Base-by-base conservation (phyloP, 2,113 vertebrate species). In the Vombatus ursinus region DNA sequence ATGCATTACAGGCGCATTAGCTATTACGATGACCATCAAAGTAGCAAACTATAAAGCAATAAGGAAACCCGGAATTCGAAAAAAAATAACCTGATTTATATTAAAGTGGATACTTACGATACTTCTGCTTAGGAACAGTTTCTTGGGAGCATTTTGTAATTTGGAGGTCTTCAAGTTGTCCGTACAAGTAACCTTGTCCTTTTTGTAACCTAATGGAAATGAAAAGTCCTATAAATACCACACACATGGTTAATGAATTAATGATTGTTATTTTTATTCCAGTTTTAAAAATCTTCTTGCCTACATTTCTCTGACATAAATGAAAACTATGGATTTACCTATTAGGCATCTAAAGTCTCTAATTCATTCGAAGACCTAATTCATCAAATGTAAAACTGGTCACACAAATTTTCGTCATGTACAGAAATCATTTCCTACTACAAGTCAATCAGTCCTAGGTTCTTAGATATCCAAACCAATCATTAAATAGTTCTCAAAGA, bases 151-250 rank as follows among this genome's bases (percentile, higher is more conserved):
- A 95, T 96, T 97, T 95, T 97, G 93, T 44, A 97, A 96, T 95
- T 95, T 97, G 92, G 89, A 97, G 91, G 92, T 84, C 94, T 97
- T 97, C 92, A 97, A 94, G 53, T 96, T 95, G 97, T 97, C 95
- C 91, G 96, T 96, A 95, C 97, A 97, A 98, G 96, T 93, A 95
- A 96, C 93, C 84, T 96, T 96, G 96, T 98, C 97, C 97, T 96
- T 98, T 96, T 95, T 96, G 89, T 97, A 97, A 94, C 95, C 97
- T 98, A 96, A 95, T 95, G 92, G 95, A 91, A 90, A 12, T 28
- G 93, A 0, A 44, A 31, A 91, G 89, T 91, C 57, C 5, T 94
- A 44, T 94, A 96, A 95, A 96, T 90, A 92, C 50, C 68, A 53
- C 7, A 52, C 49, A 0, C 3, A 95, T 84, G 77, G 28, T 92